Conservation (phyloP, 1,140 invertebrate species). For the Octopus bimaculoides region DNA sequence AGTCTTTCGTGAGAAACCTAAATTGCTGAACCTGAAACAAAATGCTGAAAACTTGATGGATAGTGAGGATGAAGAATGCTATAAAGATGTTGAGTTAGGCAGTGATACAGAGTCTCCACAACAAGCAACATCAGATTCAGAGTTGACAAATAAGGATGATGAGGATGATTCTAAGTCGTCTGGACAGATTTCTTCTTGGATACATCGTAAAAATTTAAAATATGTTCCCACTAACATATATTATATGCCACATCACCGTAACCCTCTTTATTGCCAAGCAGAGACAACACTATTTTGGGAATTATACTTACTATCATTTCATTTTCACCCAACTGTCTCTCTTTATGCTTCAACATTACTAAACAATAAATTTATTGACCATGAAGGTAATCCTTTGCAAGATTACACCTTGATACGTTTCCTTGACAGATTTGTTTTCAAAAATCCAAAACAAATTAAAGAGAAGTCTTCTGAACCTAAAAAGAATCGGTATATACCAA, state of each 20-base stretch:
- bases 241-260: constrained; percentile 62
- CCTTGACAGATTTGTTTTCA: constrained; percentile 91
- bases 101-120: constrained; percentile 36
- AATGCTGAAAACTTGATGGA: constrained; percentile 20
- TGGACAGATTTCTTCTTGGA: constrained; percentile 48
- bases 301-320: constrained; percentile 67
- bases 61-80: constrained; percentile 53
- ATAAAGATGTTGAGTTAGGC: constrained; percentile 42
- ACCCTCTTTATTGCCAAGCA: constrained; percentile 80
- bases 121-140: constrained; percentile 15
- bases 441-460: constrained; percentile 81
- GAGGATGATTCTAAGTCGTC: constrained; percentile 49
- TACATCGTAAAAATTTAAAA: constrained; percentile 44
- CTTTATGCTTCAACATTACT: constrained; percentile 84
- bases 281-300: constrained; percentile 71
- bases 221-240: constrained; percentile 22
- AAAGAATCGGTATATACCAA: constrained; percentile 15
- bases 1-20: constrained; percentile 56
- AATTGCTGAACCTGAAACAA: constrained; percentile 32
- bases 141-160: constrained; percentile 43
- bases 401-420: constrained; percentile 89
- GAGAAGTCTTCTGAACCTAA: constrained; percentile 51
- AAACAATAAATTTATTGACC: constrained; percentile 70
- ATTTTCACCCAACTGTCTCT: constrained; percentile 89
- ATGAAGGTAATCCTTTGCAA: constrained; percentile 86